Evolutionary conservation across 1,140 invertebrate species (phyloP).

Genomic region (Zaprionus camerounensis): DNA sequence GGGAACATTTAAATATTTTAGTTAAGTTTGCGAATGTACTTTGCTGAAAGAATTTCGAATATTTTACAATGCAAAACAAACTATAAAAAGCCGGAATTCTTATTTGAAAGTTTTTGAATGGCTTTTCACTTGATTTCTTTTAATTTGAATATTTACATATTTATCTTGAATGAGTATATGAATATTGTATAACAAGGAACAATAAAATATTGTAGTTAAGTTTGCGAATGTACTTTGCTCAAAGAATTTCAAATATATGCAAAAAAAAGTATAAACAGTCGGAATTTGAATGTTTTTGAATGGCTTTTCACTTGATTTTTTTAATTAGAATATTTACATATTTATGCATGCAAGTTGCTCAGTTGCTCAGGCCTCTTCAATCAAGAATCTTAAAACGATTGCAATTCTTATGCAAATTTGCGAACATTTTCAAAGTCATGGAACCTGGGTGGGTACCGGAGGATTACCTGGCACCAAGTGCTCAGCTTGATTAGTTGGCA

Average conservation of each 20-base stretch:
- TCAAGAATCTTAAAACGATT: slow-evolving; percentile 29
- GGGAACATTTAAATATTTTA: not conserved
- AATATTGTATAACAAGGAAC: not conserved
- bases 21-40: not conserved
- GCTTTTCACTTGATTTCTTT: slow-evolving; percentile 23
- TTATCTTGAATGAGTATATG: not conserved
- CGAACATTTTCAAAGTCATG: slow-evolving; percentile 38
- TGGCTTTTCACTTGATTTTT: slow-evolving; percentile 26
- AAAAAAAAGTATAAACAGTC: not conserved
- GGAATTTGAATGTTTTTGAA: not conserved
- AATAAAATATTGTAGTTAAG: not conserved
- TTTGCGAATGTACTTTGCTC: not conserved
- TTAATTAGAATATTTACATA: slow-evolving; percentile 25
- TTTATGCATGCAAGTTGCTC: slow-evolving; percentile 1
- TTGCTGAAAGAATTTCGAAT: not conserved
- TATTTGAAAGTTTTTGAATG: not conserved
- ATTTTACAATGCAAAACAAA: not conserved
- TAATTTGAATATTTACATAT: no score
- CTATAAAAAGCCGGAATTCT: not conserved
- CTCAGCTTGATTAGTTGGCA: slow-evolving; percentile 52
- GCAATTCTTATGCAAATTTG: slow-evolving; percentile 65
- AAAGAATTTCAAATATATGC: not conserved
- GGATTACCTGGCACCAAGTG: slow-evolving; percentile 20
- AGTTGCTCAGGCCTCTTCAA: slow-evolving; percentile 27
- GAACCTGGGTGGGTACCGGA: not conserved